Evolutionary conservation across 2,113 vertebrate genomes (phyloP).

Genomic region (Elgaria multicarinata): DNA sequence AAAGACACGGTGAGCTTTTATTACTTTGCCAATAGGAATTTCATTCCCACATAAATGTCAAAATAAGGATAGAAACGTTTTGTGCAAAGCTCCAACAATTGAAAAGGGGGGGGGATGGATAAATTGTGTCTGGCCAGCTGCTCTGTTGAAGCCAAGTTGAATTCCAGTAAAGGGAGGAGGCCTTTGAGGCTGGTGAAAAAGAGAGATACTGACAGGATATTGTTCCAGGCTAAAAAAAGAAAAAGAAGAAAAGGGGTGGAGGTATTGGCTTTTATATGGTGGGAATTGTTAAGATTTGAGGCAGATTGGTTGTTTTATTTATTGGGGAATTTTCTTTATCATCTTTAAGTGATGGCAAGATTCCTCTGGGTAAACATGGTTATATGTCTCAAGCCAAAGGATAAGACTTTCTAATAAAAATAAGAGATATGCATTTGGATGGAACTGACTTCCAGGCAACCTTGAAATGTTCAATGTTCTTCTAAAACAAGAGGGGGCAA

Average conservation of each 20-base stretch:
- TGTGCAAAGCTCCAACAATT: background rate
- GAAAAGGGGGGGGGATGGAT: background rate
- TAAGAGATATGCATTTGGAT: no score
- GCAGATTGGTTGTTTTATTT: background rate
- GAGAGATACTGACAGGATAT: background rate
- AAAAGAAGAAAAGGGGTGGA: no score
- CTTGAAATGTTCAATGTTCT: no score
- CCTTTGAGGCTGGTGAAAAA: background rate
- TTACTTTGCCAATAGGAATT: conserved; percentile 13
- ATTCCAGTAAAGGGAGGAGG: background rate
- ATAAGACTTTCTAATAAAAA: background rate
- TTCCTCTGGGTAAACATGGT: background rate
- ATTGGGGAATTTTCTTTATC: background rate
- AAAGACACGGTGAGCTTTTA: conserved; percentile 11
- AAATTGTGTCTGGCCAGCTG: background rate
- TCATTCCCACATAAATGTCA: conserved; percentile 21
- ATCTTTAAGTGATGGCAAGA: background rate
- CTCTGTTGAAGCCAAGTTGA: conserved; percentile 1
- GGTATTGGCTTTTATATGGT: background rate
- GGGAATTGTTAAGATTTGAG: background rate
- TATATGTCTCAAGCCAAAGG: background rate
- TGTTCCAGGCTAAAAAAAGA: background rate
- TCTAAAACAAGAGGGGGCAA: no score
- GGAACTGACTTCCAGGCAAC: no score
- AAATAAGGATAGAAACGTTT: conserved; percentile 21